Percentiles rank a stretch among this genome's conserved stretches.
Evolutionary conservation across 2,113 vertebrate genomes (phyloP).

Genomic region (Hippocampus barbouri): DNA sequence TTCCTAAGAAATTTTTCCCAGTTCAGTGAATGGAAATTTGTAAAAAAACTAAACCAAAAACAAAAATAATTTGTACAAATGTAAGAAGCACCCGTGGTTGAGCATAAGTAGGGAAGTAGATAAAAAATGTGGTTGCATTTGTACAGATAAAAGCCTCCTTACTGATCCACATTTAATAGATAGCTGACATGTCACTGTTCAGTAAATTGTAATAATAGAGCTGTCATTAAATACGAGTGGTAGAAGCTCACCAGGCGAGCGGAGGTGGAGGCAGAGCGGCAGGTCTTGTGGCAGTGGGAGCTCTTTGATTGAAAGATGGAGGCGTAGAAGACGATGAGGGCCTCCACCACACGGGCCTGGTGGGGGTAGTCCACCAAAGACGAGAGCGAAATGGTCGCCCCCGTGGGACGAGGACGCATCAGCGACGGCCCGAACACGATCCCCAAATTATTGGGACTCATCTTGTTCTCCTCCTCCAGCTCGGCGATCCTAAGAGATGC

Average conservation of each 20-base stretch:
- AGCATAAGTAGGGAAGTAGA: too few species aligned
- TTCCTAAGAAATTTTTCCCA: too few species aligned
- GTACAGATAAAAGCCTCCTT: neutral
- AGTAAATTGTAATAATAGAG: neutral
- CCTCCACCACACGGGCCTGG: slow-evolving; percentile 89
- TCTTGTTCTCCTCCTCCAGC: slow-evolving; percentile 92
- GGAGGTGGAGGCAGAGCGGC: slow-evolving; percentile 25
- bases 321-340: slow-evolving; percentile 84
- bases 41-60: too few species aligned
- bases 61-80: too few species aligned
- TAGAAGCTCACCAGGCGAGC: slow-evolving; percentile 45
- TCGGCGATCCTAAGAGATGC: slow-evolving; percentile 81
- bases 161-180: neutral
- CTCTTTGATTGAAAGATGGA: slow-evolving; percentile 73
- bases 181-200: neutral
- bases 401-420: slow-evolving; percentile 89
- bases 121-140: neutral
- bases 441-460: slow-evolving; percentile 91
- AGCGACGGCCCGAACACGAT: slow-evolving; percentile 94
- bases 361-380: slow-evolving; percentile 96
- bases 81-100: too few species aligned
- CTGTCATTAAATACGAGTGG: neutral
- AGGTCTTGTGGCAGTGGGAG: slow-evolving; percentile 27
- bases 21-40: too few species aligned
- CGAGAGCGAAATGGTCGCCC: slow-evolving; percentile 90